Evolutionary conservation across 2,797 vertebrate genomes (phyloP).

Genomic region (Novumbra hubbsi): DNA sequence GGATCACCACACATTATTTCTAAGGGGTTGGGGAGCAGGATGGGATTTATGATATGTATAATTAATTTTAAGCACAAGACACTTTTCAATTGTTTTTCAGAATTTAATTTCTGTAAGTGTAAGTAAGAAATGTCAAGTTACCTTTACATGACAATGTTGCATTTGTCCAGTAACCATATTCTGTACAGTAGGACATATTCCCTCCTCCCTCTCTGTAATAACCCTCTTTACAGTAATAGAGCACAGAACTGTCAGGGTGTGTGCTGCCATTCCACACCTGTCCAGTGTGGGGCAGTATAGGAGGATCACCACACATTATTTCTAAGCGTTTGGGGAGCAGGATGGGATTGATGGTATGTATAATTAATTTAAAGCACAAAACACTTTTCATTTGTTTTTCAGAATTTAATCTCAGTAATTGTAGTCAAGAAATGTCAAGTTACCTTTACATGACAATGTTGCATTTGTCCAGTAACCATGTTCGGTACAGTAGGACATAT

Average conservation of each 20-base stretch:
- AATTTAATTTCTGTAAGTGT: not conserved
- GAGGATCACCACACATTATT: slow-evolving; percentile 77
- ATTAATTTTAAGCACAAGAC: slow-evolving; percentile 10
- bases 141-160: slow-evolving; percentile 77
- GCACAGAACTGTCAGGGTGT: slow-evolving; percentile 67
- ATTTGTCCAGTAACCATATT: slow-evolving; percentile 75
- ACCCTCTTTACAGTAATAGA: slow-evolving; percentile 78
- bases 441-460: slow-evolving; percentile 79
- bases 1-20: slow-evolving; percentile 79
- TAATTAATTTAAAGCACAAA: not conserved
- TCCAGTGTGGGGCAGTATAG: slow-evolving; percentile 68
- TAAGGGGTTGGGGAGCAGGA: slow-evolving; percentile 50
- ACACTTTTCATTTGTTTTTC: not conserved
- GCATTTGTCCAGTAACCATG: slow-evolving; percentile 76
- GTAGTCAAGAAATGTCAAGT: slow-evolving; percentile 20
- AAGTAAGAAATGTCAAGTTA: slow-evolving; percentile 46
- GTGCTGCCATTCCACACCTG: slow-evolving; percentile 71
- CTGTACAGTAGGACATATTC: slow-evolving; percentile 71
- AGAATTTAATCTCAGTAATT: not conserved
- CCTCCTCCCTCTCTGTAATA: slow-evolving; percentile 67
- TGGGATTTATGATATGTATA: slow-evolving; percentile 58
- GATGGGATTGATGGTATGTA: slow-evolving; percentile 5
- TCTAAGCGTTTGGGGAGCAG: slow-evolving; percentile 57
- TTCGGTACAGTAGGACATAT: slow-evolving; percentile 72
- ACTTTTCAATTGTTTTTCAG: no score